Conservation (phyloP, 2,113 vertebrate genomes). For the Columba livia region DNA sequence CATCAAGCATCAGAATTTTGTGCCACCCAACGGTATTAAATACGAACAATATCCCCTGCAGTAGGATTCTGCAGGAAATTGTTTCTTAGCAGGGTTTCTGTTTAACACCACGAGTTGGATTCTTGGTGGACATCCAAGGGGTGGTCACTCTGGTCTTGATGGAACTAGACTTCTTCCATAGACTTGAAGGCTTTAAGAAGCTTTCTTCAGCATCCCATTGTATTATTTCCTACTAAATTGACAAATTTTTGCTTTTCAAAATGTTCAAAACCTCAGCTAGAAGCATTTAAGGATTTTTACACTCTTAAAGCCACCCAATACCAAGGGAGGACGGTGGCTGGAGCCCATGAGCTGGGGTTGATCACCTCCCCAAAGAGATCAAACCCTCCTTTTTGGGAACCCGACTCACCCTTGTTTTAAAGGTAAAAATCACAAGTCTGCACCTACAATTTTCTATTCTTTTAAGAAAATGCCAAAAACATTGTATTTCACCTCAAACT, state of each 20-base stretch:
- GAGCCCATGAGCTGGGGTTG: not conserved
- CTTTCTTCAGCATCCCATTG: not conserved
- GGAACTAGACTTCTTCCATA: not conserved
- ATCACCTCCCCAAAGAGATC: not conserved
- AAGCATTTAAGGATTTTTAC: not conserved
- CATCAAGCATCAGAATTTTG: not conserved
- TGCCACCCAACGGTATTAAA: not conserved
- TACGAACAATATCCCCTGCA: not conserved
- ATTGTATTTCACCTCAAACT: accelerated
- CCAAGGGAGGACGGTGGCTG: not conserved
- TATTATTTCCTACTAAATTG: not conserved
- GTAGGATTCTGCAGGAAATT: not conserved
- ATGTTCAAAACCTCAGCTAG: accelerated
- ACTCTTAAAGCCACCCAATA: not conserved
- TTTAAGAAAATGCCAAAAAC: not conserved
- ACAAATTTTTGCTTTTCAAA: not conserved
- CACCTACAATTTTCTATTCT: not conserved
- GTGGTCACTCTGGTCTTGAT: not conserved
- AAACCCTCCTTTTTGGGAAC: not conserved
- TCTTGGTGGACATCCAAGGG: accelerated
- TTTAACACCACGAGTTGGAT: accelerated
- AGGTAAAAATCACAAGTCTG: not conserved
- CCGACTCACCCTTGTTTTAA: not conserved
- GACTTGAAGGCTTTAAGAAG: not conserved
- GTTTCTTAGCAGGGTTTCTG: not conserved